Conservation (phyloP, 2,888 invertebrate species). For the Nomada fabriciana region DNA sequence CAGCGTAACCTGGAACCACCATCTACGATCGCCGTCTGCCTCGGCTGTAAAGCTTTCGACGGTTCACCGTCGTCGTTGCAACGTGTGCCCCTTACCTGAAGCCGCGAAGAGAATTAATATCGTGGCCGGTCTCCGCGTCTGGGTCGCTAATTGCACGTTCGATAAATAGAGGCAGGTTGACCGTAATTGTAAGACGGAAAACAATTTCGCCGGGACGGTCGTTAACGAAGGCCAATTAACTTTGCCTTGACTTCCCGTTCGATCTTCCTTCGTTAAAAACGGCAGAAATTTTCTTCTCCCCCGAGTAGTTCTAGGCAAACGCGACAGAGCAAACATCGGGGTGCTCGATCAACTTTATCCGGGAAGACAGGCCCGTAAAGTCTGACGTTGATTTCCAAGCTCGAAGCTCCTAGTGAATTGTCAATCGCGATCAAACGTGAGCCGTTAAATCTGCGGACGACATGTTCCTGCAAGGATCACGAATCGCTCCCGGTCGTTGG, state of each 20-base stretch:
- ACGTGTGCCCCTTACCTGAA: neutral
- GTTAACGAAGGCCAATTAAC: conserved; percentile 42
- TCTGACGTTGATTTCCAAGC: neutral
- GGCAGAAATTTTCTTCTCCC: neutral
- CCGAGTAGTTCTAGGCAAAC: too few species aligned
- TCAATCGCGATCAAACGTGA: neutral
- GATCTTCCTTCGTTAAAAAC: neutral
- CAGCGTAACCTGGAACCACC: conserved; percentile 15
- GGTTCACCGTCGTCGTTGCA: conserved; percentile 10
- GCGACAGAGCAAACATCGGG: neutral
- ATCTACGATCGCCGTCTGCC: conserved; percentile 52
- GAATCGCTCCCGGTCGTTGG: neutral
- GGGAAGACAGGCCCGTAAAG: too few species aligned
- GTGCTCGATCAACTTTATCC: too few species aligned
- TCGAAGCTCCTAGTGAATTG: neutral
- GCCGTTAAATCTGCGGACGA: neutral
- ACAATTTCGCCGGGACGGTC: conserved; percentile 18
- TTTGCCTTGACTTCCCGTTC: neutral
- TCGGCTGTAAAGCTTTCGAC: conserved; percentile 53
- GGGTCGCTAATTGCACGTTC: conserved; percentile 48
- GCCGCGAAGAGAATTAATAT: conserved; percentile 40
- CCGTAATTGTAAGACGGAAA: conserved; percentile 8
- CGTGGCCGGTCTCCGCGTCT: conserved; percentile 18
- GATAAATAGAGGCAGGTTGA: conserved; percentile 37
- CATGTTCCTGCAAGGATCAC: neutral